Base-by-base conservation (phyloP, 2,888 invertebrate species). In the Galerucella nymphaeae region DNA sequence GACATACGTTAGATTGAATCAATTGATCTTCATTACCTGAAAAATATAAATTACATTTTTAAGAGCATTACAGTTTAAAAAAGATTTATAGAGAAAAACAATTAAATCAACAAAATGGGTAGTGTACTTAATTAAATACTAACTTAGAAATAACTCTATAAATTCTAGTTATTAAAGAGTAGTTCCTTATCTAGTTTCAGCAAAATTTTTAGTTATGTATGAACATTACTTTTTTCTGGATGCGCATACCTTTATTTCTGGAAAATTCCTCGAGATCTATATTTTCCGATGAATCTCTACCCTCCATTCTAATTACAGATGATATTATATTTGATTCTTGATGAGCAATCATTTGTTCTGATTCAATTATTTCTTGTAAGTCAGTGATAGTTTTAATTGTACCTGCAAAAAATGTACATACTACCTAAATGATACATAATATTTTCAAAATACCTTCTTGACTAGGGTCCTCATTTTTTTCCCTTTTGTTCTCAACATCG, bases 321-420 rank as follows among this genome's bases (percentile, higher is more conserved):
- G 65, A 61, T 66, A 66, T 42, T 11, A 42, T 11, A 42, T 42
- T 23, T 23, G 23, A 23, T 23, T 23, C 23, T 23, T 23, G 23
- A 42, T 42, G 42, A 42, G 42, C 42, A 42, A 42, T 42, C 42
- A 42, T 42, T 42, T 42, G 42, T 42, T 42, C 42, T 42, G 42
- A 42, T 42, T 42, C 42, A 42, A 42, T 6, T 42, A 11, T 42
- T 42, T 11, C 9, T n/a, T 42, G 42, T 42, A 42, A 42, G 42
- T 42, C 42, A 42, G 6, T 42, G 42, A 48, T 48, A 48, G 48
- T 48, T 48, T 48, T 48, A 48, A 50, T 50, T 50, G 3, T 18
- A 50, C n/a, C 18, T 16, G 16, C 53, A 53, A 53, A 53, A 53
- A 53, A n/a, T 53, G 53, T 53, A 53, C 53, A 53, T 48, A 48